Percentiles rank a stretch among this genome's conserved stretches.
phyloP scores from a whole-genome alignment of 2,888 invertebrate genomes.

The Rhodophaea formosa region DNA sequence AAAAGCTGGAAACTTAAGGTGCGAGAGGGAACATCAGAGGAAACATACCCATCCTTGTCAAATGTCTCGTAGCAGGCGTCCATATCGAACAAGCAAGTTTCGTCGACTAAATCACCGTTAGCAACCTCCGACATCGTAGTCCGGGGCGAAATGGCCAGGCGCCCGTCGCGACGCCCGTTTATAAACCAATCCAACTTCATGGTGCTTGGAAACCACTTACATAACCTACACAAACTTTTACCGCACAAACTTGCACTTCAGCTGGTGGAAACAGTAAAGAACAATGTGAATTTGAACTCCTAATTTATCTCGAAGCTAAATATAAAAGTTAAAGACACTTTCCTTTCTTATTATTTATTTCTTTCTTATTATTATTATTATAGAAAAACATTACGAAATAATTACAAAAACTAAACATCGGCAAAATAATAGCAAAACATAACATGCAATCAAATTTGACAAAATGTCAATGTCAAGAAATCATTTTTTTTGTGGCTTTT shows the following conservation, averaged over 20 bases:
- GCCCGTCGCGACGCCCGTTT: conserved; percentile 53
- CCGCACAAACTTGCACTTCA: conserved; percentile 23
- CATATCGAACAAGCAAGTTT: conserved; percentile 85
- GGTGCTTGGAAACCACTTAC: conserved; percentile 45
- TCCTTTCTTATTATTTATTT: conserved; percentile 7
- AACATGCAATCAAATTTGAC: not conserved
- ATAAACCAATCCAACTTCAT: conserved; percentile 68
- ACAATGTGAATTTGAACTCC: not conserved
- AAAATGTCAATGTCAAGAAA: conserved; percentile 4
- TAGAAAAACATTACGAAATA: conserved; percentile 5
- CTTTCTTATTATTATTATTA: conserved; percentile 9
- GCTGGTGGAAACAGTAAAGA: not conserved
- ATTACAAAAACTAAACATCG: not conserved
- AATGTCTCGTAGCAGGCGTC: conserved; percentile 95
- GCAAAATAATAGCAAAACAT: not conserved
- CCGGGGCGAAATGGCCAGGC: conserved; percentile 67
- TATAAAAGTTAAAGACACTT: not conserved
- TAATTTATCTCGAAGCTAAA: not conserved
- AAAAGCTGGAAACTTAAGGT: not conserved
- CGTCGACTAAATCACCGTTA: conserved; percentile 67
- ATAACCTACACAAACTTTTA: conserved; percentile 43
- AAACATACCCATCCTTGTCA: conserved; percentile 91
- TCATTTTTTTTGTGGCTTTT: too few species aligned
- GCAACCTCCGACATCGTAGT: conserved; percentile 73
- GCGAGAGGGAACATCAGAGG: conserved; percentile 4